Evolutionary conservation across 2,797 vertebrate genomes (phyloP).

Genomic region (Morelia viridis): DNA sequence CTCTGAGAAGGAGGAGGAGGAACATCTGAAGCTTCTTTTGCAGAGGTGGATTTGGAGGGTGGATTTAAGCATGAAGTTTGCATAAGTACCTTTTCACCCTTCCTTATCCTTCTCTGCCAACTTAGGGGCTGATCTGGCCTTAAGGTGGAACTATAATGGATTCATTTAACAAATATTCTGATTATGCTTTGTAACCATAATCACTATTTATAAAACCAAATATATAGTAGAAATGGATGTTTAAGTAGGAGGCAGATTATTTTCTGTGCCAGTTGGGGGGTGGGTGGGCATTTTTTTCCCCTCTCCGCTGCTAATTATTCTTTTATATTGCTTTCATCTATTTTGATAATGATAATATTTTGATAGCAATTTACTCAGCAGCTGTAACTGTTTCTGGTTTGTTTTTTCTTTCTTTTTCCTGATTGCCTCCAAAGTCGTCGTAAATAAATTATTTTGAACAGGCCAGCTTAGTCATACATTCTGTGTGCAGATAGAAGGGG

Average conservation of each 20-base stretch:
- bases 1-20: not conserved
- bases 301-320: slow-evolving; percentile 39
- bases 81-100: not conserved
- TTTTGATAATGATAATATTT: slow-evolving; percentile 60
- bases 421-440: slow-evolving; percentile 43
- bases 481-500: slow-evolving; percentile 33
- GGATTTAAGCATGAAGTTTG: not conserved
- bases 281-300: not conserved
- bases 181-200: not conserved
- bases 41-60: too few species aligned
- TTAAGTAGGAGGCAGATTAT: not conserved
- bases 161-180: not conserved
- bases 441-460: slow-evolving; percentile 55
- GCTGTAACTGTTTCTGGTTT: slow-evolving; percentile 42
- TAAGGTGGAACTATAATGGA: not conserved
- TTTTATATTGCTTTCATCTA: slow-evolving; percentile 52
- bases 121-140: not conserved
- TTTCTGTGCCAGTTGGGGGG: not conserved
- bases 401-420: slow-evolving; percentile 23
- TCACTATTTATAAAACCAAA: not conserved
- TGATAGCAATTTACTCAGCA: slow-evolving; percentile 51
- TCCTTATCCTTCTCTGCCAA: not conserved
- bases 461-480: slow-evolving; percentile 37
- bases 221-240: not conserved
- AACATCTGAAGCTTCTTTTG: not conserved